Base-by-base conservation (phyloP, 1,140 invertebrate genomes). In the Triops longicaudatus region DNA sequence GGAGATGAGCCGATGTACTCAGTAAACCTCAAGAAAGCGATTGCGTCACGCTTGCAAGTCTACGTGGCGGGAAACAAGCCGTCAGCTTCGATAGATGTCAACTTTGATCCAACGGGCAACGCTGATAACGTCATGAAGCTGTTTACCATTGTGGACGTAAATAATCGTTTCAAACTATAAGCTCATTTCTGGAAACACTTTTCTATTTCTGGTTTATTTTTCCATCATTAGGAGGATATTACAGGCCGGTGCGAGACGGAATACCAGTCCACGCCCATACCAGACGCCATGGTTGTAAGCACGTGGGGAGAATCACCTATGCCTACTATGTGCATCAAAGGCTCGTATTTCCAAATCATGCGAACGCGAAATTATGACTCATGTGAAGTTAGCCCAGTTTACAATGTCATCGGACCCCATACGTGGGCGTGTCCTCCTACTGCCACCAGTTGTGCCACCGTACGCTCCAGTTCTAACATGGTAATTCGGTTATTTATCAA, bases 291-390 rank as follows among this genome's bases (percentile, higher is more conserved):
- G 26, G 72, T 73, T 26, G 28, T 50, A 14, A 73, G 71, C 37
- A 73, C 76, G 17, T 37, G 63, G 14, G 63, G 72, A 26, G 22
- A 76, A n/a, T 43, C 73, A 31, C 78, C 78, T 14, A 27, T 76
- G 28, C 74, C 78, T 31, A 43, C 41, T 72, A 31, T 71, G 5
- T 78, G 78, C 75, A 37, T 73, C 11, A 41, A 73, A 72, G 78
- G 78, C 17, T 78, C 78, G 22, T 76, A 78, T 73, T 78, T 78
- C 41, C 78, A 78, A 63, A 72, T 78, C n/a, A 50, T 76, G 26
- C 77, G 76, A 37, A 72, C 78, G 27, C 72, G 72, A 27, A 74
- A 78, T 75, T 78, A 73, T 37, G 73, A 71, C 75, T 44, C 72
- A 10, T 78, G 78, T 22, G 74, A 42, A 17, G 50, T 73, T 6